Evolutionary conservation across 2,888 invertebrate species (phyloP), one percentile per base, ranked within the genome.

Genomic region (Trissonchulus latispiculum): DNA sequence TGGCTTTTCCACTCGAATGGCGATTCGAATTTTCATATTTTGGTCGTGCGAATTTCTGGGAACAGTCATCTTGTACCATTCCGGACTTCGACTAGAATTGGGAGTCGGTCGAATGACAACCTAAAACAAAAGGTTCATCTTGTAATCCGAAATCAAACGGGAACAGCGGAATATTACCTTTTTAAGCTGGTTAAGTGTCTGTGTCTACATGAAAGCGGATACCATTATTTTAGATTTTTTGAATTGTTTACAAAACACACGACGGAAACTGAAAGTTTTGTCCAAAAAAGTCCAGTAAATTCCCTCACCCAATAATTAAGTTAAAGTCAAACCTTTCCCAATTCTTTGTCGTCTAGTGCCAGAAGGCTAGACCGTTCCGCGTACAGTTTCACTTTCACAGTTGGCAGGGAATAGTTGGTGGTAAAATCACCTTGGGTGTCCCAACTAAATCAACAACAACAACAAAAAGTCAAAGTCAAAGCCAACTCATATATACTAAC

Each of bases 381-480:
- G 84, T 93, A 97, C 37, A 97, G 86, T 85, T 99, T 97, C 1
- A 99, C 92, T 87, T 99, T 99, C 28, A 99, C 96, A 31, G 92
- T 89, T 64, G 99, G 99, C 76, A 99, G 87, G 0, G 97, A 93
- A 84, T 97, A 95, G 75, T 93, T 95, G 72, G 97, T 99, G 78
- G 94, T 92, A 85, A 99, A 99, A 86, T 99, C 99, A 72, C 96
- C 99, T 87, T 97, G 97, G 0, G 97, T 99, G 83, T 99, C 99
- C 99, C 99, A 99, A 89, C 93, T 94, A 76, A 35, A 81, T n/a
- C n/a, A n/a, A n/a, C n/a, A n/a, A n/a, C n/a, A n/a, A n/a, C n/a
- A n/a, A n/a, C n/a, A n/a, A n/a, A n/a, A n/a, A n/a, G n/a, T n/a
- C n/a, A n/a, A n/a, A n/a, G n/a, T n/a, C n/a, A n/a, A n/a, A n/a